Conservation (phyloP, 2,797 vertebrate species). For the Trematomus bernacchii region DNA sequence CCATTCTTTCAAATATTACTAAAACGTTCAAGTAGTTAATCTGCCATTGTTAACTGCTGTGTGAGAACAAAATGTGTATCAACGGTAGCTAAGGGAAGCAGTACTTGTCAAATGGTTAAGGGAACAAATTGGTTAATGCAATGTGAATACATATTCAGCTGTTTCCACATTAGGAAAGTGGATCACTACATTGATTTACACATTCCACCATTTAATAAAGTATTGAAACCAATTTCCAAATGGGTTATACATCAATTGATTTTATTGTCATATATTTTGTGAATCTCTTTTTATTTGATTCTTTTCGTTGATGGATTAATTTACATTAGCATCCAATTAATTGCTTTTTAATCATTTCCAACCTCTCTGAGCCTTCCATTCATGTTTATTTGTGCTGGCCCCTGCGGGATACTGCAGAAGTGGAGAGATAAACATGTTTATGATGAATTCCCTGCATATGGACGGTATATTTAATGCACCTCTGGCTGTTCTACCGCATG, state of each 20-base stretch:
- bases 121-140: not conserved
- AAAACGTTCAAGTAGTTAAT: not conserved
- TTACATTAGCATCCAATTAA: conserved; percentile 33
- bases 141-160: conserved; percentile 1
- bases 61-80: not conserved
- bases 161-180: conserved; percentile 26
- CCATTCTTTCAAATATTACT: not conserved
- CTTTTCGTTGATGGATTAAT: conserved; percentile 37
- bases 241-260: conserved; percentile 17
- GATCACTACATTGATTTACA: conserved; percentile 34
- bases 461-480: not conserved
- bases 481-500: not conserved
- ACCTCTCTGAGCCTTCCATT: conserved; percentile 14
- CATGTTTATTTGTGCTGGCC: conserved; percentile 35
- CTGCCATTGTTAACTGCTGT: not conserved
- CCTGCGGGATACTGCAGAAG: conserved; percentile 34
- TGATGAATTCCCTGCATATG: conserved; percentile 12
- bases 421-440: conserved; percentile 58
- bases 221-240: conserved; percentile 26
- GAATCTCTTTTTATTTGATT: conserved; percentile 27
- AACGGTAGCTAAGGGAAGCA: too few species aligned
- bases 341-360: conserved; percentile 29
- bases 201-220: conserved; percentile 24
- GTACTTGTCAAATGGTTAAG: not conserved
- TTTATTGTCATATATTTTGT: conserved; percentile 14